Conservation (phyloP, 2,113 vertebrate genomes). For the Leucopternis melanops region DNA sequence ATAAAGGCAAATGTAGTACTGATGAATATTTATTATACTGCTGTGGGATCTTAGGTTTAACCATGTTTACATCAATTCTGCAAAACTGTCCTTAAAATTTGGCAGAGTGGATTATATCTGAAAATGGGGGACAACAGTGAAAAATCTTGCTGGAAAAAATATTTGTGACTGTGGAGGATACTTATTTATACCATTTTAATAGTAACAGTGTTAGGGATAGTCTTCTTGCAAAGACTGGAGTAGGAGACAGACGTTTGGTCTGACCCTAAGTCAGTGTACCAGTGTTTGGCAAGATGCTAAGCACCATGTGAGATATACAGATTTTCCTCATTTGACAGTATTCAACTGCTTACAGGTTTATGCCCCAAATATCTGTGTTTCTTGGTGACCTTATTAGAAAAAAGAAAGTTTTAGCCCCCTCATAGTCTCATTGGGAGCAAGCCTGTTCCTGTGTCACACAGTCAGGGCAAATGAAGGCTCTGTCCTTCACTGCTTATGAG, state of each 20-base stretch:
- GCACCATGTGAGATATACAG: not conserved
- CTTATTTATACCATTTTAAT: not conserved
- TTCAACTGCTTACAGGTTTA: not conserved
- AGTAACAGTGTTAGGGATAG: not conserved
- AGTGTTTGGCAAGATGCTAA: not conserved
- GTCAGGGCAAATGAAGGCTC: not conserved
- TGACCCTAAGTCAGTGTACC: not conserved
- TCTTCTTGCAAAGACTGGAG: not conserved
- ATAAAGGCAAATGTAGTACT: constrained; percentile 20
- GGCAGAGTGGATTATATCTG: not conserved
- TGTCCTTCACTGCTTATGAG: not conserved
- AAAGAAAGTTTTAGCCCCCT: not conserved
- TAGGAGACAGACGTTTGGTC: not conserved
- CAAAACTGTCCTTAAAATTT: not conserved
- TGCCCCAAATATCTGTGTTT: not conserved
- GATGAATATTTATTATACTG: constrained; percentile 24
- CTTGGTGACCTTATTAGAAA: not conserved
- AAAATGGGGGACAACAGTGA: not conserved
- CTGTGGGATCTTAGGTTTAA: constrained; percentile 27
- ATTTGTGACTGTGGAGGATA: not conserved
- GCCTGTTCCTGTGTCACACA: not conserved
- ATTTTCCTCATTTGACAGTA: not conserved
- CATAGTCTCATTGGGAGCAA: not conserved
- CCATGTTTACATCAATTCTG: not conserved
- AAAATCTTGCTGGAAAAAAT: not conserved